These are phyloP conservation scores for Erythrolamprus reginae DNA, from an alignment of 2,113 vertebrate genomes.

Conservation along the genomic window DNA sequence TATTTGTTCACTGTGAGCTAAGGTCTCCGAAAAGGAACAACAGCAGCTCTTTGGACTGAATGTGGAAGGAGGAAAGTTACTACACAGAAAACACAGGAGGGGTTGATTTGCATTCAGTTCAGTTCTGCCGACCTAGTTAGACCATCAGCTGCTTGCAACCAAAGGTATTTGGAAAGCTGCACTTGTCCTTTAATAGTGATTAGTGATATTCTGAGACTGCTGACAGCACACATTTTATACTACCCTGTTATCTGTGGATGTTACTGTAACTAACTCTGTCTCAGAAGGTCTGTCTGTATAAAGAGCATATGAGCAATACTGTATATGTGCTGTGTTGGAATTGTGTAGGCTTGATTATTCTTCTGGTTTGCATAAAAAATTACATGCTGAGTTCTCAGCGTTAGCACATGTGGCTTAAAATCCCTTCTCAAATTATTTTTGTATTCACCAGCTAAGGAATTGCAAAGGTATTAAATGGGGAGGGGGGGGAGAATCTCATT, in stretches of 20 bases:
- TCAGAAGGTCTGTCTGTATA: not conserved
- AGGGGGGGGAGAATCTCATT: not conserved
- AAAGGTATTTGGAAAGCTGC: not conserved
- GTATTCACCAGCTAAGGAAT: not conserved
- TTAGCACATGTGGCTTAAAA: not conserved
- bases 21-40: not conserved
- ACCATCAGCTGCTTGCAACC: not conserved
- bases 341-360: not conserved
- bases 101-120: not conserved
- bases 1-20: not conserved
- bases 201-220: not conserved
- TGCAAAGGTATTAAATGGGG: not conserved
- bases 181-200: conserved; percentile 2
- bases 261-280: not conserved
- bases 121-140: not conserved
- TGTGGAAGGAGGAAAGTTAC: not conserved
- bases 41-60: not conserved
- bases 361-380: not conserved
- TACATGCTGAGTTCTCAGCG: not conserved
- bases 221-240: not conserved
- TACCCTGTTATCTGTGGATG: not conserved
- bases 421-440: not conserved
- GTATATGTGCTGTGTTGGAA: not conserved
- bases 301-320: not conserved
- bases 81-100: not conserved